Conservation (phyloP, 1,140 invertebrate genomes). For the Saccostrea cuccullata region DNA sequence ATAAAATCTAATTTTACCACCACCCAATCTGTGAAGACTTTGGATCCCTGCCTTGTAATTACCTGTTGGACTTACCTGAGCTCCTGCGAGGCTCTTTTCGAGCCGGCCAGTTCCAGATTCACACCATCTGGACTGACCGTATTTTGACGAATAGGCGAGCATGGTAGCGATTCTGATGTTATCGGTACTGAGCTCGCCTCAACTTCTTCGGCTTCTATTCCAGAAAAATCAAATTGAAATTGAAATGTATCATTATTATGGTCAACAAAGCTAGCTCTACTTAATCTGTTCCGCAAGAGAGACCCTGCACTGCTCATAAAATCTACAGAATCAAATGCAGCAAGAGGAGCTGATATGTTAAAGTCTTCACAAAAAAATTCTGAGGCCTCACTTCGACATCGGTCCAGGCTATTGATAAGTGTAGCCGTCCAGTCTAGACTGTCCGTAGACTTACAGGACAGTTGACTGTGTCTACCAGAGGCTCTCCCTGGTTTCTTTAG, state of each 20-base stretch:
- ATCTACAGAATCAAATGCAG: conserved; percentile 68
- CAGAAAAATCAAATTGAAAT: conserved; percentile 72
- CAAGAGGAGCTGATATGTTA: conserved; percentile 65
- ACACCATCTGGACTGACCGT: conserved; percentile 54
- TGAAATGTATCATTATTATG: conserved; percentile 66
- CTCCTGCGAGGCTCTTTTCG: conserved; percentile 53
- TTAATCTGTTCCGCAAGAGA: conserved; percentile 46
- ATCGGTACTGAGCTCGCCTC: conserved; percentile 39
- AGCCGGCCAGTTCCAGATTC: conserved; percentile 46
- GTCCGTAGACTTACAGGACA: conserved; percentile 69
- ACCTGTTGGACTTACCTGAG: conserved; percentile 51
- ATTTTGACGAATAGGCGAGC: background rate
- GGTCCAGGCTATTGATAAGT: conserved; percentile 62
- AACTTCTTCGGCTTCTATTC: conserved; percentile 58
- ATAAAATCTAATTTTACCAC: background rate
- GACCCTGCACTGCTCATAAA: conserved; percentile 60
- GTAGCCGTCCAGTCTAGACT: conserved; percentile 64
- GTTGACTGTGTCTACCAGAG: conserved; percentile 54
- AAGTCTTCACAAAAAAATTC: conserved; percentile 64
- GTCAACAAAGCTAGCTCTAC: conserved; percentile 55
- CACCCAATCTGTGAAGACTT: conserved; percentile 17
- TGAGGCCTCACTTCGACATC: conserved; percentile 63
- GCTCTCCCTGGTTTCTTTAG: conserved; percentile 58
- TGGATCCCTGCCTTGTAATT: conserved; percentile 22
- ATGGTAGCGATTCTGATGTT: background rate